phyloP scores from a whole-genome alignment of 2,113 vertebrate species.

The Neogobius melanostomus region DNA sequence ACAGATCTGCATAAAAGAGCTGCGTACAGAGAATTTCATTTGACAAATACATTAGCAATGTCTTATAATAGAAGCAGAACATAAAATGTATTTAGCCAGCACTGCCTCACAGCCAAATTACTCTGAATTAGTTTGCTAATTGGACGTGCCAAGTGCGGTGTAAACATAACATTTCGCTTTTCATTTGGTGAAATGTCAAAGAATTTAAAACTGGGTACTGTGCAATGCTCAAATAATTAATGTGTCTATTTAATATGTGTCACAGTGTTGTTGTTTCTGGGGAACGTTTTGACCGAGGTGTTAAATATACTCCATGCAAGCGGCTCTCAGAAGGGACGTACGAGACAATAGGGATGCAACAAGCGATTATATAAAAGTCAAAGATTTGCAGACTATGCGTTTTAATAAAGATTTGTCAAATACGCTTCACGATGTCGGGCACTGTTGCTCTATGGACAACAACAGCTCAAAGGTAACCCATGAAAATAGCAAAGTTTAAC shows the following conservation, averaged over 20 bases:
- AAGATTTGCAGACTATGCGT: too few species aligned
- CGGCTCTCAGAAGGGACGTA: too few species aligned
- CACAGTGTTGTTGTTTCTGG: not conserved
- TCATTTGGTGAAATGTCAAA: not conserved
- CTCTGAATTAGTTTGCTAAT: not conserved
- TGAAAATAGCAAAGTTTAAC: too few species aligned
- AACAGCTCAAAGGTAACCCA: too few species aligned
- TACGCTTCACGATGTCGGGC: too few species aligned
- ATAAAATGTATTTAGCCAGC: not conserved
- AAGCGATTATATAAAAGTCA: too few species aligned
- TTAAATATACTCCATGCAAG: too few species aligned
- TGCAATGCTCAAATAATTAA: not conserved
- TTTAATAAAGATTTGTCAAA: too few species aligned
- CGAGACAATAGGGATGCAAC: too few species aligned
- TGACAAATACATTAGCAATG: not conserved
- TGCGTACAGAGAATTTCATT: not conserved
- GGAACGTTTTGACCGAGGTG: too few species aligned
- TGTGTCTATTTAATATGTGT: not conserved
- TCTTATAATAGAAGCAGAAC: not conserved
- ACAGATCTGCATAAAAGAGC: not conserved
- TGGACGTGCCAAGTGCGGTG: not conserved
- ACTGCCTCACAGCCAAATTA: not conserved
- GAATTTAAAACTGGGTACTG: not conserved
- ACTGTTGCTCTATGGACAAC: too few species aligned
- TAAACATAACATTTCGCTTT: conserved; percentile 4